Base-by-base conservation (phyloP, 2,113 vertebrate species). In the Malurus elegans region DNA sequence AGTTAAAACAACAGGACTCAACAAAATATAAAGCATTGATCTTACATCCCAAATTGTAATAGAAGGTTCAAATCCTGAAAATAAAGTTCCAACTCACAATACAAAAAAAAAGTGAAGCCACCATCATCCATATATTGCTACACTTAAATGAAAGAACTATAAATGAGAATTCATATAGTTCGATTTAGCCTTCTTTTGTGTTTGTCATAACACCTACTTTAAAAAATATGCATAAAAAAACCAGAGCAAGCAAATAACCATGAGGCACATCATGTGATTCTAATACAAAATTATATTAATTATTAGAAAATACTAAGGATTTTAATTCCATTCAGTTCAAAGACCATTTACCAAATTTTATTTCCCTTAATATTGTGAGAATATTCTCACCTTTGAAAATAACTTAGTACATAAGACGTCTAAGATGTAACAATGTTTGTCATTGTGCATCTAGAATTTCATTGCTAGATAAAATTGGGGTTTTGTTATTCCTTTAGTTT, bases 81-180 rank as follows among this genome's bases (percentile, higher is more conserved):
- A 79, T 56, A 72, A 44, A 5, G 0, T 0, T 4, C 8, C 18
- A 58, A 18, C 6, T 2, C 18, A 58, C 12, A 64, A 13, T 10
- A 67, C 12, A 67, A 54, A 21, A 88, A 81, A 40, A 67, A 54
- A 18, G 0, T 16, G 36, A 83, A 54, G 9, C 3, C 7, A 45
- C 8, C 1, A 5, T 73, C 9, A 53, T 61, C 7, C 3, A 28
- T 54, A 10, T 73, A 23, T 29, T 40, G 21, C 2, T 81, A 69
- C 10, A 56, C n/a, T 73, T 73, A 78, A 23, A 10, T 51, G 50
- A 73, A 84, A 64, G 26, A 88, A 69, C 11, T 51, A 60, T 56
- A 72, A 88, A 64, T 28, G 5, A 81, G 5, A 18, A 61, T 11
- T 64, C 56, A 9, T 1, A n/a, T 31, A 51, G 8, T 21, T 75